Conservation (phyloP, 1,140 invertebrate genomes). For the Drosophila sturtevanti region DNA sequence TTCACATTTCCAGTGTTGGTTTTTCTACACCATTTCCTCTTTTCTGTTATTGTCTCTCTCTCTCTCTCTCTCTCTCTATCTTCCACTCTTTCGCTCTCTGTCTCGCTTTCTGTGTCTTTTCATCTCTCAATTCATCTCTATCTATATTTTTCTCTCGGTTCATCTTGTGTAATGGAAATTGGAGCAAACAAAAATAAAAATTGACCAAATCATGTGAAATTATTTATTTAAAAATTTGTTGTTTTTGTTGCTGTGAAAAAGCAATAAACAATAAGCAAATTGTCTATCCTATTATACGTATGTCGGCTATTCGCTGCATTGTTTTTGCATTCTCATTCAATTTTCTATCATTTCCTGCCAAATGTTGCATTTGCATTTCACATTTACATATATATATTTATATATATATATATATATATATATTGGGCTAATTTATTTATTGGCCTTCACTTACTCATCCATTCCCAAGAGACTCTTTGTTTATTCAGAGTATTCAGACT, state of each 20-base stretch:
- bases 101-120: neutral
- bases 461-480: neutral
- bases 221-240: conserved; percentile 14
- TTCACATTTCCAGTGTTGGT: conserved; percentile 10
- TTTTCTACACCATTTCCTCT: conserved; percentile 1
- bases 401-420: neutral
- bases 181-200: neutral
- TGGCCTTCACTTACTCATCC: conserved; percentile 19
- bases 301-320: neutral
- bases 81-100: neutral
- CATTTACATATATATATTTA: neutral
- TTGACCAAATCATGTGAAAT: conserved; percentile 6
- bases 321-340: conserved; percentile 47
- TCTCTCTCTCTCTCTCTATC: neutral
- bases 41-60: neutral
- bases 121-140: neutral
- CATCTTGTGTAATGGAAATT: conserved; percentile 7
- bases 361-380: conserved; percentile 27
- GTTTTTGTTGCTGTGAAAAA: conserved; percentile 8
- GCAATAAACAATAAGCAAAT: conserved; percentile 39
- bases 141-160: neutral
- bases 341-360: conserved; percentile 57
- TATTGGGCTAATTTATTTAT: conserved; percentile 49
- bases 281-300: conserved; percentile 16
- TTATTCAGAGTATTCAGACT: conserved; percentile 26